Percentiles rank a stretch among this genome's conserved stretches.
Conservation (phyloP, 1,140 invertebrate genomes). For the Bathynomus jamesi region DNA sequence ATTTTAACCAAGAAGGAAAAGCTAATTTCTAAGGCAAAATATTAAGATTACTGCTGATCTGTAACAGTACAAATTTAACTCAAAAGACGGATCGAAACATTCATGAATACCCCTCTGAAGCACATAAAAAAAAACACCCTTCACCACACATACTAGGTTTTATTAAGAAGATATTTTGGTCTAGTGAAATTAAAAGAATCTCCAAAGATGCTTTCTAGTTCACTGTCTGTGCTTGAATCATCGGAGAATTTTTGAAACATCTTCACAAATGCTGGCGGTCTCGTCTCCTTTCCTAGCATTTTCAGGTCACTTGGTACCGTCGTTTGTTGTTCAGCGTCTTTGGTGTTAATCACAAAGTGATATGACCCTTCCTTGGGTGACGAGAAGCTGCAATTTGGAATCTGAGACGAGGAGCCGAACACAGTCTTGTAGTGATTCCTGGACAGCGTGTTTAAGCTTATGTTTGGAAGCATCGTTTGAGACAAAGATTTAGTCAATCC, state of each 20-base stretch:
- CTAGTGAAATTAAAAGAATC: conserved; percentile 24
- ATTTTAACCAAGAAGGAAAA: no score
- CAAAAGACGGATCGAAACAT: no score
- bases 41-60: no score
- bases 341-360: not conserved
- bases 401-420: not conserved
- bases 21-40: no score
- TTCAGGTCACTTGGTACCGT: not conserved
- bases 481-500: not conserved
- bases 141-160: no score
- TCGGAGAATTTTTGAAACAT: conserved; percentile 25
- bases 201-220: conserved; percentile 26
- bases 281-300: not conserved
- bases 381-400: not conserved
- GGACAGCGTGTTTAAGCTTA: not conserved
- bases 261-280: not conserved
- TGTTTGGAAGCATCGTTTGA: not conserved
- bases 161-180: conserved; percentile 13
- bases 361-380: not conserved
- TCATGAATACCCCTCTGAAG: no score
- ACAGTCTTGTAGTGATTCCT: not conserved
- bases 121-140: no score
- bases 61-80: no score
- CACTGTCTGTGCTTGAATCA: conserved; percentile 23
- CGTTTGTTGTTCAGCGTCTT: not conserved